Percentiles rank a stretch among this genome's conserved stretches.
Evolutionary conservation across 2,888 invertebrate genomes (phyloP).

Genomic region (Microchrysa polita): DNA sequence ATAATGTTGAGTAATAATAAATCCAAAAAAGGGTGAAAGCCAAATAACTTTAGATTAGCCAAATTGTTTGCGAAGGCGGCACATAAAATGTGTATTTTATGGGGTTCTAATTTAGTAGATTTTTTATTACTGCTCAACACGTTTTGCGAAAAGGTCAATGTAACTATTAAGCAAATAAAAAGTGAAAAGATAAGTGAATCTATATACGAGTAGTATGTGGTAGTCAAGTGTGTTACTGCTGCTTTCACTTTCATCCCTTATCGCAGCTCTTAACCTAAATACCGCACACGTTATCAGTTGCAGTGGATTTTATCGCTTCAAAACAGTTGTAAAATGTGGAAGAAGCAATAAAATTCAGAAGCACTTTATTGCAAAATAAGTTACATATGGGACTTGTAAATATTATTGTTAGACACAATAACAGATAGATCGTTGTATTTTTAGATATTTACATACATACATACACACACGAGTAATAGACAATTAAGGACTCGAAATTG

Average conservation of each 20-base stretch:
- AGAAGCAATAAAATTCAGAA: no score
- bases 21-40: not conserved
- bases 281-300: slow-evolving; percentile 9
- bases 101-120: not conserved
- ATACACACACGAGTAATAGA: no score
- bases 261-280: not conserved
- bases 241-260: slow-evolving; percentile 44
- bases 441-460: no score
- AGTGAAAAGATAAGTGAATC: not conserved
- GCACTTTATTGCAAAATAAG: no score
- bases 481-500: no score
- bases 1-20: no score
- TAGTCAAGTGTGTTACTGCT: not conserved
- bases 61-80: not conserved
- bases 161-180: not conserved
- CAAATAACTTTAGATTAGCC: no score
- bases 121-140: not conserved
- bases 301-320: slow-evolving; percentile 5
- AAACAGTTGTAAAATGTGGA: slow-evolving; percentile 7
- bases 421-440: not conserved
- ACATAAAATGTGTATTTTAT: slow-evolving; percentile 2
- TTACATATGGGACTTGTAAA: no score
- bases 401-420: not conserved
- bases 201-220: not conserved
- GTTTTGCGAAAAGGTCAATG: slow-evolving; percentile 34